Percentiles rank a stretch among this genome's conserved stretches.
These are phyloP conservation scores for Myrmophylax atrothorax DNA, from an alignment of 2,113 vertebrate genomes.

Conservation along the genomic window DNA sequence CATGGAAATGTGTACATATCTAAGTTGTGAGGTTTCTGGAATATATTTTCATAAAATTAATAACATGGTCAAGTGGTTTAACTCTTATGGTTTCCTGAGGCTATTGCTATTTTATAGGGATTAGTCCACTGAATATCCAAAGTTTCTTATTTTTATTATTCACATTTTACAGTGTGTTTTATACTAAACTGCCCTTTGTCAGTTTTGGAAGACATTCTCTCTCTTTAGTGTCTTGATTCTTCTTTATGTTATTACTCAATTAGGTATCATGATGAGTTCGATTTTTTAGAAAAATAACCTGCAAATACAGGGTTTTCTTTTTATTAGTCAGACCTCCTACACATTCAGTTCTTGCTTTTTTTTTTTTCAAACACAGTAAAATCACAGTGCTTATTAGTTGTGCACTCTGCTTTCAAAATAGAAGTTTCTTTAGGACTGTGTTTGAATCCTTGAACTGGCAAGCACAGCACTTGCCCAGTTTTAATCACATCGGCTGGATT, in stretches of 20 bases:
- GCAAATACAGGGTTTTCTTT: neutral
- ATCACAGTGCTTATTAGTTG: neutral
- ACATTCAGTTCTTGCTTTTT: neutral
- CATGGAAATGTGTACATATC: neutral
- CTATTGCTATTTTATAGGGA: slow-evolving; percentile 57
- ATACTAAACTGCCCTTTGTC: slow-evolving; percentile 42
- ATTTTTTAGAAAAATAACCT: neutral
- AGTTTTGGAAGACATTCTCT: slow-evolving; percentile 42
- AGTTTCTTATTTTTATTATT: slow-evolving; percentile 64
- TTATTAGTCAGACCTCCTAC: neutral
- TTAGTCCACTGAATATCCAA: slow-evolving; percentile 31
- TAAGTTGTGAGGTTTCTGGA: neutral
- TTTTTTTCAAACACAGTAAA: neutral
- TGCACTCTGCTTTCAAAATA: neutral
- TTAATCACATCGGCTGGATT: neutral
- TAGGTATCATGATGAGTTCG: neutral
- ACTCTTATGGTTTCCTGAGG: slow-evolving; percentile 52
- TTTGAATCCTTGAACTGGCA: neutral
- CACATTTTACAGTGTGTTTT: slow-evolving; percentile 48
- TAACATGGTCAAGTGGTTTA: slow-evolving; percentile 29
- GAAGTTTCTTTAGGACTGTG: neutral
- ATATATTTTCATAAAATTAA: slow-evolving; percentile 23
- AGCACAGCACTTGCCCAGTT: neutral
- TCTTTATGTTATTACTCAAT: neutral
- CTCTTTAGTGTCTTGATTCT: neutral